Base-by-base conservation (phyloP, 2,888 invertebrate genomes). In the Tyria jacobaeae region DNA sequence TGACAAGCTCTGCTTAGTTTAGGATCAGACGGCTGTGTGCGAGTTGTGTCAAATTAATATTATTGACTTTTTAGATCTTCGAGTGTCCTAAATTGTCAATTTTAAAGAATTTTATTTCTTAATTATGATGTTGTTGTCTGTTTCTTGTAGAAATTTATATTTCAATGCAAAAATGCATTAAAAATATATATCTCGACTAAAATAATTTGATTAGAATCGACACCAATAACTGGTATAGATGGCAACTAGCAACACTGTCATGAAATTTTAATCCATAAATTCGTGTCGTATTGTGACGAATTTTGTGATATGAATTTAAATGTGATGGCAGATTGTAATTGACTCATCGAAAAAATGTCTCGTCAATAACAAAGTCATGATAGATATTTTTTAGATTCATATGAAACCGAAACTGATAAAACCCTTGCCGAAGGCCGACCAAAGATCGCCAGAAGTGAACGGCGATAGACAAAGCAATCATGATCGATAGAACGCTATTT, bases 301-400 rank as follows among this genome's bases (percentile, higher is more conserved):
- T 34, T 35, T 48, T 60, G n/a, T 66, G 34, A 63, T 3, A n/a
- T n/a, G 53, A 12, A 39, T 51, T 48, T 60, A 53, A 39, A 55
- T 39, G 41, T 15, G 25, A 48, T 14, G 7, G n/a, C 2, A 9
- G 21, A 44, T 44, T 41, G 31, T 24, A 9, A 4, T 44, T 17
- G 1, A 44, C n/a, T n/a, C n/a, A n/a, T n/a, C n/a, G 21, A 44
- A 1, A 12, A 44, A 21, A 21, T 21, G 21, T 51, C 21, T 24
- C 9, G 35, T 48, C 5, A n/a, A 4, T 48, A 3, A 9, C 24
- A 27, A 17, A 48, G 14, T n/a, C n/a, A n/a, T n/a, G 35, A 15
- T 17, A 2, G n/a, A 7, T 7, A 17, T 3, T 12, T 3, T 35
- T 12, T 14, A 35, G 1, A 17, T 41, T 9, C n/a, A 2, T 17